phyloP scores from a whole-genome alignment of 1,140 invertebrate genomes.

The Drosophila sturtevanti region DNA sequence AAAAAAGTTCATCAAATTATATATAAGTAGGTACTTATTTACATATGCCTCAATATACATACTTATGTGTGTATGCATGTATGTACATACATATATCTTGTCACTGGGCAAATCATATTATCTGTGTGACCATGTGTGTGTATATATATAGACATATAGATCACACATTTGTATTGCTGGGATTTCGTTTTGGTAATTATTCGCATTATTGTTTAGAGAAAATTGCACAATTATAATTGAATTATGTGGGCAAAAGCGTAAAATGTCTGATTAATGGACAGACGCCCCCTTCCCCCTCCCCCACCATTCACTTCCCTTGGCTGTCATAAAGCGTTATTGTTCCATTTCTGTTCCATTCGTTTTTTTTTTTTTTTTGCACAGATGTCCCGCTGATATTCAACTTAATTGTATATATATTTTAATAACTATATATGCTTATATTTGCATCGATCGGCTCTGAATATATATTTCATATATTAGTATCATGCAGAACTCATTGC shows the following conservation, averaged over 20 bases:
- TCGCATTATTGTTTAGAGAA: conserved; percentile 13
- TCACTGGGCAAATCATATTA: background rate
- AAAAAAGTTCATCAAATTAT: background rate
- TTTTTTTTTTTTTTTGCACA: conserved; percentile 20
- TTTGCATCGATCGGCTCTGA: conserved; percentile 24
- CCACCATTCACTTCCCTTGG: background rate
- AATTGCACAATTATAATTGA: conserved; percentile 45
- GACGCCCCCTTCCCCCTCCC: background rate
- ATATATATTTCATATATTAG: conserved; percentile 4
- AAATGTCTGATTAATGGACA: conserved; percentile 53
- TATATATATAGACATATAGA: background rate
- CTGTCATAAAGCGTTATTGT: background rate
- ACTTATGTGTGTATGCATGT: background rate
- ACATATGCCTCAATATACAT: too few relatives aligned
- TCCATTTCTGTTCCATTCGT: background rate
- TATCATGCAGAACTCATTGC: conserved; percentile 44
- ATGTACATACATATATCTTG: background rate
- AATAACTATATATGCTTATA: conserved; percentile 44
- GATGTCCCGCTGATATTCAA: conserved; percentile 50
- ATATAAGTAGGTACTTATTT: background rate
- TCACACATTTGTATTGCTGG: background rate
- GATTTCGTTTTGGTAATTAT: background rate
- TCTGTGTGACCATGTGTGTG: background rate
- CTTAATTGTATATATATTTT: conserved; percentile 38
- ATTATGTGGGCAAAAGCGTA: conserved; percentile 40